Base-by-base conservation (phyloP, 2,797 vertebrate species). In the Rhinella marina region DNA sequence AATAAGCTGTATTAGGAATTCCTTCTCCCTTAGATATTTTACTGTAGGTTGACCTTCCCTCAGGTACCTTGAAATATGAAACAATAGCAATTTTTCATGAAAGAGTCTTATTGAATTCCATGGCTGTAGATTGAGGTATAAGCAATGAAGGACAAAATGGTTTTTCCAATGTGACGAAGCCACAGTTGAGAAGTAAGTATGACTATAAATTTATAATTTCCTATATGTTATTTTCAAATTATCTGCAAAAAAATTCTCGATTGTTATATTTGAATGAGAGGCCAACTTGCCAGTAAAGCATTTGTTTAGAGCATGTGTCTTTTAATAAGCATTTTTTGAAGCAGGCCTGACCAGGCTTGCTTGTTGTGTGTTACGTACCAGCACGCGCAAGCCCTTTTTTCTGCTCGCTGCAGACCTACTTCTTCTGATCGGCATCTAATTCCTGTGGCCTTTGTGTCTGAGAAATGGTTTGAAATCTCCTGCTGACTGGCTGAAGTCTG, bases 401-500 rank as follows among this genome's bases (percentile, higher is more conserved):
- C 90, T 92, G 91, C 91, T 91, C 7, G 17, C 91, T 93, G 79
- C 95, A 99, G 98, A 95, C 97, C 97, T 87, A 97, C 98, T 76
- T 97, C 98, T 91, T 97, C 97, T 50, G 98, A 99, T 92, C 96
- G 98, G 94, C 98, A 99, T 92, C 98, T 99, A 92, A 99, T 99
- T 94, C 98, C 98, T 25, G 98, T 99, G 97, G 98, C 98, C 97
- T 99, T 99, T 92, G 98, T 99, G 95, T 99, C 98, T 91, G 98
- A 99, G 95, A 99, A 99, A 95, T 99, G 98, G 98, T 99, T 99
- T 87, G 98, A 99, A 95, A 99, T 99, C 95, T 99, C 98, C 92
- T 99, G 98, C 96, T 99, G 98, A 99, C 96, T 94, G 95, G 95
- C 95, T 94, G 93, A 94, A 95, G 95, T 92, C 95, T 95, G 95